A percentile compares a stretch with the other conserved stretches of the same genome.
phyloP scores from a whole-genome alignment of 2,113 vertebrate genomes.

The Pollachius pollachius region DNA sequence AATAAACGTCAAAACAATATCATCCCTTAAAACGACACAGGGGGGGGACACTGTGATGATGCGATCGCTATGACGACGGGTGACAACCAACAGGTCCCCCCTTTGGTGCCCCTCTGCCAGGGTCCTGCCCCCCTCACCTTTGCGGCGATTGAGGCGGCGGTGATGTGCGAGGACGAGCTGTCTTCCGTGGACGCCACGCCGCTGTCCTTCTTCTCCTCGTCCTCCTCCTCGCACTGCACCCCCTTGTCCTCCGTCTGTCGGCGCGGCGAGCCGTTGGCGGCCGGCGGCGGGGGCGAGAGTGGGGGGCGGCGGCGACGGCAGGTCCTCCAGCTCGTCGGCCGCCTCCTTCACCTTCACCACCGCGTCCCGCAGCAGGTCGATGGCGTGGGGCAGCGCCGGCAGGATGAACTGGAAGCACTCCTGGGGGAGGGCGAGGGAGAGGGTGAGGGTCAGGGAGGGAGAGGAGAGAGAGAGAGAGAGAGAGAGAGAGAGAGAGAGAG shows the following conservation, averaged over 20 bases:
- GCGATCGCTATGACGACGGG: neutral
- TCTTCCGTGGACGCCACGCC: slow-evolving; percentile 98
- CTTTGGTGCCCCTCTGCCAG: too few species aligned
- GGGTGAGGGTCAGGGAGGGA: too few species aligned
- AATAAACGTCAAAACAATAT: too few species aligned
- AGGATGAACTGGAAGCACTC: slow-evolving; percentile 99
- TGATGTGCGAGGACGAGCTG: slow-evolving; percentile 96
- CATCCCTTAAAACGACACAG: too few species aligned
- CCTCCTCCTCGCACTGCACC: slow-evolving; percentile 95
- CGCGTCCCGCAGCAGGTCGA: slow-evolving; percentile 93
- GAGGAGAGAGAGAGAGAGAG: too few species aligned
- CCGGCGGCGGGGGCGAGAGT: slow-evolving; percentile 86
- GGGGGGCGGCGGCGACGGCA: slow-evolving; percentile 95
- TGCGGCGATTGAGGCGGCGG: slow-evolving; percentile 91
- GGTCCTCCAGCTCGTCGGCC: slow-evolving; percentile 92
- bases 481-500: too few species aligned
- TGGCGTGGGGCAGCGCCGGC: slow-evolving; percentile 96
- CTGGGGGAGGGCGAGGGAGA: slow-evolving; percentile 60
- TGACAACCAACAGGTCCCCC: neutral
- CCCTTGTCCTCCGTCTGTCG: slow-evolving; percentile 96
- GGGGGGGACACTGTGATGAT: neutral
- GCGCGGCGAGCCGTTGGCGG: slow-evolving; percentile 83
- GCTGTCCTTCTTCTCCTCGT: slow-evolving; percentile 97
- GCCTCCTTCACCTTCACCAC: slow-evolving; percentile 97
- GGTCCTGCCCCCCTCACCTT: slow-evolving; percentile 81